Conservation (phyloP, 1,140 invertebrate species). For the Coenobita brevimanus region DNA sequence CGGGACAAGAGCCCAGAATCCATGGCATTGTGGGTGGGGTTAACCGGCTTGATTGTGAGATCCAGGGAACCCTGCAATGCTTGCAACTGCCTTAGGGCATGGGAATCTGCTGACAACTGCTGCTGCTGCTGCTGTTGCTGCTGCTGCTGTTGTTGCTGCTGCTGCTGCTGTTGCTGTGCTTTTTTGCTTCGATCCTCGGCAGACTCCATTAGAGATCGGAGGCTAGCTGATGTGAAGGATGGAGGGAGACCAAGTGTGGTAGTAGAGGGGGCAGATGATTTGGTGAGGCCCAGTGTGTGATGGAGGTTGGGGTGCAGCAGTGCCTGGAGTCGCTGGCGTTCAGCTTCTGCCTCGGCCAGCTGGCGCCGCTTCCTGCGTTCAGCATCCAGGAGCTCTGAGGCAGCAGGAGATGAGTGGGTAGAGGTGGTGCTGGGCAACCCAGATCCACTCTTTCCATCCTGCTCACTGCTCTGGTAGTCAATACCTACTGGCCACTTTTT, state of each 20-base stretch:
- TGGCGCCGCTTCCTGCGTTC: constrained; percentile 47
- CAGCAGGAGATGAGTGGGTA: constrained; percentile 6
- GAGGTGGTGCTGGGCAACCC: constrained; percentile 6
- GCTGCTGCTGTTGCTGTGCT: constrained; percentile 16
- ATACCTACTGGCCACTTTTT: constrained; percentile 69
- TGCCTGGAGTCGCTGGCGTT: constrained; percentile 63
- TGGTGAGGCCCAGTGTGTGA: constrained; percentile 59
- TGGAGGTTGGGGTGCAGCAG: constrained; percentile 68
- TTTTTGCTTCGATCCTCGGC: constrained; percentile 46
- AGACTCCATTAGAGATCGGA: constrained; percentile 60
- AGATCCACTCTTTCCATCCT: constrained; percentile 34
- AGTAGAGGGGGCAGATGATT: constrained; percentile 46
- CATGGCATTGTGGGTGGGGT: constrained; percentile 53
- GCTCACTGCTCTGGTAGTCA: constrained; percentile 61
- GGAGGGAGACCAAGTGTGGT: constrained; percentile 29
- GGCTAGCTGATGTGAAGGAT: constrained; percentile 41
- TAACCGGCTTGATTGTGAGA: constrained; percentile 67
- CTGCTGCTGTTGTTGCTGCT: neutral
- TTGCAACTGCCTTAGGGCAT: constrained; percentile 66
- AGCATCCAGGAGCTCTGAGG: constrained; percentile 28
- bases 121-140: constrained; percentile 19
- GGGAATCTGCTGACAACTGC: constrained; percentile 34
- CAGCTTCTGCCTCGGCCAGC: constrained; percentile 43
- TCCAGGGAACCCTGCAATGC: constrained; percentile 67
- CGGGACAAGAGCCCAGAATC: constrained; percentile 54